Conservation (phyloP, 2,797 vertebrate species). For the Anniella stebbinsi region DNA sequence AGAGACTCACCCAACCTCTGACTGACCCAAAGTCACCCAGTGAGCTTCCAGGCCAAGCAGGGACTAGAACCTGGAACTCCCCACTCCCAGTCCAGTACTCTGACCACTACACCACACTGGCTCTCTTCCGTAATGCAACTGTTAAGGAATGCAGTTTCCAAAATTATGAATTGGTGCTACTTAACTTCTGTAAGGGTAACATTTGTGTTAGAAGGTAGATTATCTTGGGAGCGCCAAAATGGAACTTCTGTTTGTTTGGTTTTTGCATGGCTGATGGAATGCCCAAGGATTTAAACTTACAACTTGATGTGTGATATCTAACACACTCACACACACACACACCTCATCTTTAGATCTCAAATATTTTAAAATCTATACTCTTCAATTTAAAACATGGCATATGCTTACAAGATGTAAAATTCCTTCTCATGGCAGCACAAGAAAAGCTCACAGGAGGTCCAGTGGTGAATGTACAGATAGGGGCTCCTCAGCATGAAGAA, state of each 20-base stretch:
- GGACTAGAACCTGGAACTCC: too few species aligned
- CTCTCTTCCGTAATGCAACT: too few species aligned
- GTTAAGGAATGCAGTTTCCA: background rate
- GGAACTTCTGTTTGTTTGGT: background rate
- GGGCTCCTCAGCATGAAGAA: background rate
- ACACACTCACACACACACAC: too few species aligned
- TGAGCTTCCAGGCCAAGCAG: too few species aligned
- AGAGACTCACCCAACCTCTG: too few species aligned
- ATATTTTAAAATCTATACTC: too few species aligned
- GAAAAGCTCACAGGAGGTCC: background rate
- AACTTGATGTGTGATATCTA: background rate
- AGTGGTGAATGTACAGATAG: background rate
- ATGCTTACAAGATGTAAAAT: background rate
- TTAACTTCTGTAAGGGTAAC: background rate
- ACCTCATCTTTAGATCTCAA: background rate
- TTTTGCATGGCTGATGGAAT: background rate
- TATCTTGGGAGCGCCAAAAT: background rate
- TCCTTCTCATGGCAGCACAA: background rate
- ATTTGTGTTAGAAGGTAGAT: background rate
- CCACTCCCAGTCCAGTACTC: too few species aligned
- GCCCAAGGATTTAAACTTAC: background rate
- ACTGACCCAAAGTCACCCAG: too few species aligned
- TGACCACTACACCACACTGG: too few species aligned
- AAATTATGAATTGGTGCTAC: background rate
- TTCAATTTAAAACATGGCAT: background rate